Conservation (phyloP, 2,113 vertebrate genomes). For the Dolichotis patagonum region DNA sequence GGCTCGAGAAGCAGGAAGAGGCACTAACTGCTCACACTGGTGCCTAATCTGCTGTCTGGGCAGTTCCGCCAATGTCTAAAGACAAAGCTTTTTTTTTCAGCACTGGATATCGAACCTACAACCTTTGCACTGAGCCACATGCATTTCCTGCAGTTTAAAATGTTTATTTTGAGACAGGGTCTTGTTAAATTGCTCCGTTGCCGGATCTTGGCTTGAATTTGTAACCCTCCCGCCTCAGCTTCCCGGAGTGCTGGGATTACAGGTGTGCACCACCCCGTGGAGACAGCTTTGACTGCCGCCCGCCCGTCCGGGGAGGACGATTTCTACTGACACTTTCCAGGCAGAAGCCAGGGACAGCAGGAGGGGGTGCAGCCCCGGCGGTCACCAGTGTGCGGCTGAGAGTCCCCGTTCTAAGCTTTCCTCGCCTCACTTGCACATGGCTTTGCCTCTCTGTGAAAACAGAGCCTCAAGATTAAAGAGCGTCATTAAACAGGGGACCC, state of each 20-base stretch:
- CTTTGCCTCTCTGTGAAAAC: background rate
- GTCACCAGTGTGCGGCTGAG: background rate
- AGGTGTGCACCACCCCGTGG: background rate
- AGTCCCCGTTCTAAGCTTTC: background rate
- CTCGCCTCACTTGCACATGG: background rate
- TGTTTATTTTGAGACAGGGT: background rate
- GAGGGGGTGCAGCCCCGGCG: background rate
- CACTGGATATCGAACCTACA: background rate
- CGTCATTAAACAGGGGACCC: background rate
- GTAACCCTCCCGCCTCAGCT: background rate
- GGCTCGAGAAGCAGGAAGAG: background rate
- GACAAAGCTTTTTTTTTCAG: background rate
- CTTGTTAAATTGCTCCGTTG: background rate
- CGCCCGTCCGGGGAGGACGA: background rate
- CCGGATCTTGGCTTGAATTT: background rate
- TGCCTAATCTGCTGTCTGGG: background rate
- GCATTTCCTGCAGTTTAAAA: background rate
- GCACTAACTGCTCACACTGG: background rate
- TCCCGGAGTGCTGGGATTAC: background rate
- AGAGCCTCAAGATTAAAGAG: background rate
- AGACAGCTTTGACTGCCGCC: background rate
- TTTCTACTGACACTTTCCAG: background rate
- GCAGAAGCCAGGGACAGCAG: too few relatives aligned
- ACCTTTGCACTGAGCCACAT: background rate
- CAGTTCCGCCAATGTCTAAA: accelerated